Evolutionary conservation across 2,113 vertebrate genomes (phyloP), one percentile per base, ranked within the genome.

Genomic region (Dicrurus megarhynchus): DNA sequence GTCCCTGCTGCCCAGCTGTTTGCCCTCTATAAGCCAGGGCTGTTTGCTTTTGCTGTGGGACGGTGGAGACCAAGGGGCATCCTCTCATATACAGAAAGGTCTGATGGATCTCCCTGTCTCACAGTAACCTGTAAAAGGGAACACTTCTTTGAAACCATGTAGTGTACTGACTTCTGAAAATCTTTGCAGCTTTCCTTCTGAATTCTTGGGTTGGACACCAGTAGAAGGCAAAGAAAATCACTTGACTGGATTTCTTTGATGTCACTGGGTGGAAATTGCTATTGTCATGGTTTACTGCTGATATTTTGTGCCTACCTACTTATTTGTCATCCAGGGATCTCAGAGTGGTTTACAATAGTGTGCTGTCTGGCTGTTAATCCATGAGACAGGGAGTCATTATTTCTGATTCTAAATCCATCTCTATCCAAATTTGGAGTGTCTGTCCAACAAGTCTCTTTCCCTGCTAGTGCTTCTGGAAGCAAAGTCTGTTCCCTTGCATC

Each of bases 301-400:
- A 27, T 67, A 8, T 56, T 78, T 93, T 89, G 57, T 60, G 53
- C 67, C 46, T 92, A 50, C 39, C 57, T n/a, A 23, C 90, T 71
- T 65, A 90, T 88, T 86, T 96, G 79, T 93, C 92, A 86, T 79
- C n/a, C 46, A 22, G 13, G 56, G 61, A 67, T 89, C 70, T 85
- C 68, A 71, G 28, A 68, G 41, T 39, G 59, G n/a, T 83, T 95
- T 73, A 87, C 55, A 85, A 27, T 80, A 77, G 32, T 8, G 12
- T 60, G 35, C 52, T 84, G 26, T 46, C 88, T 90, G 50, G 37
- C 41, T 61, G 22, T 77, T 91, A 92, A 83, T 70, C 47, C 47
- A 13, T 42, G 46, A 69, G 46, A 50, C 22, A 74, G 30, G 16
- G 16, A 61, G 32, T 32, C 50, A 37, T 80, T 83, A 74, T 42